Evolutionary conservation across 2,888 invertebrate genomes (phyloP).

Genomic region (Melieria crassipennis): DNA sequence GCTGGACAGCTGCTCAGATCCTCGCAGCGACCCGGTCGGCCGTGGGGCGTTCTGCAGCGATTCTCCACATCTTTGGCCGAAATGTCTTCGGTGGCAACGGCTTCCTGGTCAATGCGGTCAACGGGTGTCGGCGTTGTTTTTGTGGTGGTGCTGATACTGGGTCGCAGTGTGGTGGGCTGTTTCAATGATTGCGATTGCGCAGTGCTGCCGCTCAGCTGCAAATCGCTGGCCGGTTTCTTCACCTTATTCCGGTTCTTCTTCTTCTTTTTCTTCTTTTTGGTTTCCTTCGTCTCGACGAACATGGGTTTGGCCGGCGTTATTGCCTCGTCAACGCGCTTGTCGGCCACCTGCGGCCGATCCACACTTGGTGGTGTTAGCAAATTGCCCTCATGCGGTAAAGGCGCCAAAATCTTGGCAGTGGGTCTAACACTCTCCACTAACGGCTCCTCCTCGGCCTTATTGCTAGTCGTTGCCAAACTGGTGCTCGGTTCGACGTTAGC

Average conservation of each 20-base stretch:
- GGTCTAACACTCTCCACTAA: background rate
- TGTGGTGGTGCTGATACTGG: slow-evolving; percentile 43
- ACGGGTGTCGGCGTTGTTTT: slow-evolving; percentile 10
- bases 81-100: slow-evolving; percentile 65
- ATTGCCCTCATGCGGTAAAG: slow-evolving; percentile 44
- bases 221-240: slow-evolving; percentile 51
- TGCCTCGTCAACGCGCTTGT: slow-evolving; percentile 52
- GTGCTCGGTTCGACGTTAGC: background rate
- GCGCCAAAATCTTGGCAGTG: slow-evolving; percentile 42
- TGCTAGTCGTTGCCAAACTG: slow-evolving; percentile 27
- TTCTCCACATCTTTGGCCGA: slow-evolving; percentile 70
- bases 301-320: slow-evolving; percentile 47
- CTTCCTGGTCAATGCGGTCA: slow-evolving; percentile 48
- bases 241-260: slow-evolving; percentile 62
- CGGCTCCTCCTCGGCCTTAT: background rate
- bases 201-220: slow-evolving; percentile 38
- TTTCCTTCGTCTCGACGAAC: slow-evolving; percentile 61
- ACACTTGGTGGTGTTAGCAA: slow-evolving; percentile 37
- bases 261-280: slow-evolving; percentile 59
- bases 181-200: slow-evolving; percentile 30
- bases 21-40: slow-evolving; percentile 82
- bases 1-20: slow-evolving; percentile 91
- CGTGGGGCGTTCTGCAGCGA: slow-evolving; percentile 83
- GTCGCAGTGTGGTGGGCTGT: slow-evolving; percentile 56
- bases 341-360: slow-evolving; percentile 48